Evolutionary conservation across 2,113 vertebrate genomes (phyloP).

Genomic region (Calyptomena viridis): DNA sequence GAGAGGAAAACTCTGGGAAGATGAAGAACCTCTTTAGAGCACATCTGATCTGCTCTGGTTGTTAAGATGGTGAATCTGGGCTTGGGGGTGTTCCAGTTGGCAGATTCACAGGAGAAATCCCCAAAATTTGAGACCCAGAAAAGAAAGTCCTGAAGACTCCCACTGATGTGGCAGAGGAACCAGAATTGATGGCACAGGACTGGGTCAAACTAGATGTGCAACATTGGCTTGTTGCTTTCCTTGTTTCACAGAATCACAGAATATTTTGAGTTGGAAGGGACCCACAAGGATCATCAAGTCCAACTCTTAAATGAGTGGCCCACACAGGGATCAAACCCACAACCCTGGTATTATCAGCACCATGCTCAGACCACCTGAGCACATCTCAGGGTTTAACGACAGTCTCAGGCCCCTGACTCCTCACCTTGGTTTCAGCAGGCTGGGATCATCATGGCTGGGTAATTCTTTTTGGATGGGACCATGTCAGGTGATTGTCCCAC

Average conservation of each 20-base stretch:
- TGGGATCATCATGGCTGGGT: background rate
- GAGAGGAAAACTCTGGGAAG: background rate
- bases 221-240: background rate
- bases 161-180: background rate
- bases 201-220: background rate
- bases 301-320: background rate
- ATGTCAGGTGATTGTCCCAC: background rate
- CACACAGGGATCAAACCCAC: background rate
- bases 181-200: background rate
- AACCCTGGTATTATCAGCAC: background rate
- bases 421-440: background rate
- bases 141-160: background rate
- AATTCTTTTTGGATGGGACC: background rate
- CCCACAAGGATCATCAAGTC: background rate
- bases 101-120: background rate
- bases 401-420: background rate
- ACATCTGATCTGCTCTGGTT: background rate
- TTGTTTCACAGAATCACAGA: background rate
- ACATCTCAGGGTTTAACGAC: background rate
- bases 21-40: background rate
- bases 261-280: background rate
- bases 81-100: background rate
- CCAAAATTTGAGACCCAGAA: background rate
- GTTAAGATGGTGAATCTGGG: background rate
- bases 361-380: background rate